Evolutionary conservation across 2,888 invertebrate species (phyloP).

Genomic region (Tinea semifulvella): DNA sequence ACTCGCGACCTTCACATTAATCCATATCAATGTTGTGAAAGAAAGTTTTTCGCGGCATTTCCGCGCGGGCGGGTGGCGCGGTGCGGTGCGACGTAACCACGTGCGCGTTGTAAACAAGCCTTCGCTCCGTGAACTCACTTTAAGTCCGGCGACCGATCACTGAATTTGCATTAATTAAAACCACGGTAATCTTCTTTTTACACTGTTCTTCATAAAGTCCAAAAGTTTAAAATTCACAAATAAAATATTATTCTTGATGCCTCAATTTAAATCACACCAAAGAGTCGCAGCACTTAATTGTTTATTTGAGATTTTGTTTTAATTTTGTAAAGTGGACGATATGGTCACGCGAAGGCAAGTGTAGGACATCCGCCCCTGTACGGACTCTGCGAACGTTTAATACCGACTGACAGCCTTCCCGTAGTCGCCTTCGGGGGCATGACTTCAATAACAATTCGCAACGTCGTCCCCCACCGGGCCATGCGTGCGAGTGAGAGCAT

Average conservation of each 20-base stretch:
- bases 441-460: slow-evolving; percentile 69
- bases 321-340: slow-evolving; percentile 8
- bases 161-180: neutral
- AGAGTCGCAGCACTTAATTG: slow-evolving; percentile 22
- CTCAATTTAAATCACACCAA: slow-evolving; percentile 49
- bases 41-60: slow-evolving; percentile 64
- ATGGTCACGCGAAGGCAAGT: slow-evolving; percentile 28
- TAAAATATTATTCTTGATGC: too few relatives aligned
- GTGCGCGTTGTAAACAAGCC: slow-evolving; percentile 48
- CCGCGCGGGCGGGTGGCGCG: slow-evolving; percentile 42
- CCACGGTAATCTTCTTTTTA: neutral
- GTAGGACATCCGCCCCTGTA: slow-evolving; percentile 44
- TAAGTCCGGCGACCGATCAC: neutral
- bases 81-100: slow-evolving; percentile 38
- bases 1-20: slow-evolving; percentile 36
- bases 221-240: slow-evolving; percentile 22
- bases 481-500: slow-evolving; percentile 59
- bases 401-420: slow-evolving; percentile 66
- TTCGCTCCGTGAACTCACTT: neutral
- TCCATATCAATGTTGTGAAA: slow-evolving; percentile 46
- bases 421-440: slow-evolving; percentile 67
- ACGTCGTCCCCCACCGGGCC: slow-evolving; percentile 64
- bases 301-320: neutral
- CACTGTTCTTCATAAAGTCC: slow-evolving; percentile 12
- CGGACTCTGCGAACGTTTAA: slow-evolving; percentile 62